A percentile compares a stretch with the other conserved stretches of the same genome.
These are phyloP conservation scores for Agrypnia vestita DNA, from an alignment of 1,140 invertebrate species.

Conservation along the genomic window DNA sequence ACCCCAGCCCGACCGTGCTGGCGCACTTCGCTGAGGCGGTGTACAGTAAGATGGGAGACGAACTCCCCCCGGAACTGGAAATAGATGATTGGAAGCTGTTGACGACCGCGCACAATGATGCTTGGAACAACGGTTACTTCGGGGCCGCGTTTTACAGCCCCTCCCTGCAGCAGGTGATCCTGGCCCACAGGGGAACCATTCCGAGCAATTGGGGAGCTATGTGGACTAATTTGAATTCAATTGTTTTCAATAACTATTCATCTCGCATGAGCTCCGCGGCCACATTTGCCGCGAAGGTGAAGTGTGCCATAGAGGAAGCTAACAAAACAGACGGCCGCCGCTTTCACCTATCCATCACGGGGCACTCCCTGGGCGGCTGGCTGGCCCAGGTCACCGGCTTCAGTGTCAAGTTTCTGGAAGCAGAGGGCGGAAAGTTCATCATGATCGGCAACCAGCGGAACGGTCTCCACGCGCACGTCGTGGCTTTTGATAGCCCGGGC, in stretches of 20 bases:
- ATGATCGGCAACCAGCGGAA: neutral
- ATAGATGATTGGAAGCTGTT: constrained; percentile 7
- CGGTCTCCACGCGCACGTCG: neutral
- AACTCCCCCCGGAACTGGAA: too few species aligned
- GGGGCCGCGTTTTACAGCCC: neutral
- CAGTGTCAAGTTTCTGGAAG: neutral
- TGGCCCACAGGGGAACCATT: constrained; percentile 3
- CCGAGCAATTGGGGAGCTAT: neutral
- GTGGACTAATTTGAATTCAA: neutral
- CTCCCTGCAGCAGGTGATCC: neutral
- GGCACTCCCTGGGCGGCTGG: constrained; percentile 21
- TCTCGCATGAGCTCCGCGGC: neutral
- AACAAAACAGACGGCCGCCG: neutral
- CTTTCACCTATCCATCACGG: neutral
- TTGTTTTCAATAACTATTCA: neutral
- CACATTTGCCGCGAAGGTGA: neutral
- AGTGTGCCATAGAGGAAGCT: neutral
- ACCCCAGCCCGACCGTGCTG: too few species aligned
- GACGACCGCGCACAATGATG: neutral
- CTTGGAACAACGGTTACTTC: neutral
- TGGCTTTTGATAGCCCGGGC: constrained; percentile 10
- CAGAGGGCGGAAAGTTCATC: neutral
- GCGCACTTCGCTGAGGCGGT: too few species aligned
- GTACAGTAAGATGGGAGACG: too few species aligned
- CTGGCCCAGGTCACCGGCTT: neutral